A percentile compares a stretch with the other conserved stretches of the same genome.
Conservation (phyloP, 2,797 vertebrate genomes). For the Dipus sagitta region DNA sequence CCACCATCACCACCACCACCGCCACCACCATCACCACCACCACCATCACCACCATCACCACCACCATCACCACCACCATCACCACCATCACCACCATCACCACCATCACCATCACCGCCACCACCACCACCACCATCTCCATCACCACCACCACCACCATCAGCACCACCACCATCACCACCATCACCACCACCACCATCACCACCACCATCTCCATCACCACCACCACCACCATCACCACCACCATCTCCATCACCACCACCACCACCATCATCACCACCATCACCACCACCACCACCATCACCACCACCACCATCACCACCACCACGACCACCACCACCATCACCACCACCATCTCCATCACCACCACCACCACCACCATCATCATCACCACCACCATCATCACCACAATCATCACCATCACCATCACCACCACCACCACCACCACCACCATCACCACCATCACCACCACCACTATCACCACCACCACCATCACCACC, state of each 20-base stretch:
- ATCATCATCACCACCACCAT: not conserved
- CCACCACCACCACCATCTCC: too few species aligned
- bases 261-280: too few species aligned
- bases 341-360: not conserved
- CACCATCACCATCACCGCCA: not conserved
- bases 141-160: not conserved
- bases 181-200: too few species aligned
- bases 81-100: not conserved
- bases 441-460: not conserved
- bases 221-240: too few species aligned
- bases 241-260: not conserved
- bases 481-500: not conserved
- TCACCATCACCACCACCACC: not conserved
- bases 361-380: too few species aligned
- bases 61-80: too few species aligned
- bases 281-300: not conserved
- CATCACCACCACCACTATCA: not conserved
- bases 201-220: not conserved
- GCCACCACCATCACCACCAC: too few species aligned
- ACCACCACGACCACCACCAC: too few species aligned
- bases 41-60: not conserved
- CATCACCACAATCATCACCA: not conserved
- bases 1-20: not conserved
- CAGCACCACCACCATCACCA: not conserved
- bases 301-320: not conserved